Conservation (phyloP, 2,113 vertebrate species). For the Motacilla tschutschensis region DNA sequence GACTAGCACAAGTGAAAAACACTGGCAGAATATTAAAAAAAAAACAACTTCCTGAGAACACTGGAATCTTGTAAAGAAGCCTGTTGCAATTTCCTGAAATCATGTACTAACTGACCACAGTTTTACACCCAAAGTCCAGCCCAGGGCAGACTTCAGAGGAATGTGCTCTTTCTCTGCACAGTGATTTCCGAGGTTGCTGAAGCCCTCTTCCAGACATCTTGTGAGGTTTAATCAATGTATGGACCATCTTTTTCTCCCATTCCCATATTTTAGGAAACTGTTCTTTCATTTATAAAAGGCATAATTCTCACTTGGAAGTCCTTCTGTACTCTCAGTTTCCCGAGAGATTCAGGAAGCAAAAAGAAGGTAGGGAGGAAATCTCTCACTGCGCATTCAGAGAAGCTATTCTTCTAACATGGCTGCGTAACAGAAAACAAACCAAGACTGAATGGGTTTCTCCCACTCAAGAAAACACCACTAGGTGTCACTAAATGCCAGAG, state of each 20-base stretch:
- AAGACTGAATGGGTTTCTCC: neutral
- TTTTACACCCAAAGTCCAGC: neutral
- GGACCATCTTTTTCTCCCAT: neutral
- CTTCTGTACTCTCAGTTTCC: neutral
- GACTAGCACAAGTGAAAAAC: neutral
- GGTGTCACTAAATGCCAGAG: constrained; percentile 24
- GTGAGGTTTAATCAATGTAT: too few relatives aligned
- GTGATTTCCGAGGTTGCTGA: fast-evolving
- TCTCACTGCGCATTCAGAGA: fast-evolving
- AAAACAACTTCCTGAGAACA: neutral
- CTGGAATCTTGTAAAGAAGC: neutral
- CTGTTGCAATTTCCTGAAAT: neutral
- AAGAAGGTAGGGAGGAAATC: neutral
- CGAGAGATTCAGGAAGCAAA: neutral
- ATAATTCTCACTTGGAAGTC: neutral
- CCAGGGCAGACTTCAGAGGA: neutral
- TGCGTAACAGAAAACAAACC: fast-evolving
- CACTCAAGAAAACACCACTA: neutral
- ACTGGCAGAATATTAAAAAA: neutral
- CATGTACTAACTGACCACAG: fast-evolving
- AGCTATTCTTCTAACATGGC: fast-evolving
- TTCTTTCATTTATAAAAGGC: neutral
- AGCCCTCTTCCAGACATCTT: neutral
- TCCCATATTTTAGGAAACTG: neutral
- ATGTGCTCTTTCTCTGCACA: too few relatives aligned